phyloP scores from a whole-genome alignment of 1,140 invertebrate species.

The Drosophila gunungcola region DNA sequence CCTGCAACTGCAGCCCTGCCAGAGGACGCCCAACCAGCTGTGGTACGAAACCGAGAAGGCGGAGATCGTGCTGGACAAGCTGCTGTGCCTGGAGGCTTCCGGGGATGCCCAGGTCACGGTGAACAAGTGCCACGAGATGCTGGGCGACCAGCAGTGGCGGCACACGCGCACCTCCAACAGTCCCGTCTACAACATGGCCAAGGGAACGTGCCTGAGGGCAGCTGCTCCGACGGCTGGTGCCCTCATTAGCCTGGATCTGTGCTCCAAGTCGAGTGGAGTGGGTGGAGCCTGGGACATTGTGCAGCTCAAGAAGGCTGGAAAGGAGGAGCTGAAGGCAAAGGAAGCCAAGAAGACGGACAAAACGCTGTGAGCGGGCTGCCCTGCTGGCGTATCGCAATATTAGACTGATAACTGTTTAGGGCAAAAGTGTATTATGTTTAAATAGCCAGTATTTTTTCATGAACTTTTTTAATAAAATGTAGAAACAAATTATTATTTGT shows the following conservation, averaged over 20 bases:
- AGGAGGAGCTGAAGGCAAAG: conserved; percentile 5
- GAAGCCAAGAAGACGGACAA: conserved; percentile 37
- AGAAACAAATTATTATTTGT: neutral
- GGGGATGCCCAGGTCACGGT: conserved; percentile 88
- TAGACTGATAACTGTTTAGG: conserved; percentile 71
- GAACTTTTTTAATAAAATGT: conserved; percentile 31
- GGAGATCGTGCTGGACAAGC: conserved; percentile 93
- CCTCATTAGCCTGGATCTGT: conserved; percentile 89
- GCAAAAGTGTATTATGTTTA: conserved; percentile 59
- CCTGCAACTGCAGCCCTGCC: conserved; percentile 89
- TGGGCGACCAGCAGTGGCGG: conserved; percentile 95
- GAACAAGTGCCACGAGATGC: conserved; percentile 96
- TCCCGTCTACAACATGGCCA: conserved; percentile 94
- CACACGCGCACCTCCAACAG: conserved; percentile 88
- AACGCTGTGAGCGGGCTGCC: conserved; percentile 35
- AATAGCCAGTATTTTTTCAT: conserved; percentile 70
- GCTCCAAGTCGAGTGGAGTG: conserved; percentile 87
- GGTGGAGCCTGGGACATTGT: conserved; percentile 90
- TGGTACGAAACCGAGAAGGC: conserved; percentile 92
- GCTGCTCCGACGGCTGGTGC: conserved; percentile 85
- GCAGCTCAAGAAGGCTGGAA: conserved; percentile 26
- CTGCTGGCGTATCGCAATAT: conserved; percentile 50
- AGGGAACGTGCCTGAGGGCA: conserved; percentile 92
- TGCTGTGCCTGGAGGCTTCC: conserved; percentile 93
- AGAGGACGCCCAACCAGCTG: conserved; percentile 88